Evolutionary conservation across 1,140 invertebrate species (phyloP), one percentile per base, ranked within the genome.

Genomic region (Drosophila kurseongensis): DNA sequence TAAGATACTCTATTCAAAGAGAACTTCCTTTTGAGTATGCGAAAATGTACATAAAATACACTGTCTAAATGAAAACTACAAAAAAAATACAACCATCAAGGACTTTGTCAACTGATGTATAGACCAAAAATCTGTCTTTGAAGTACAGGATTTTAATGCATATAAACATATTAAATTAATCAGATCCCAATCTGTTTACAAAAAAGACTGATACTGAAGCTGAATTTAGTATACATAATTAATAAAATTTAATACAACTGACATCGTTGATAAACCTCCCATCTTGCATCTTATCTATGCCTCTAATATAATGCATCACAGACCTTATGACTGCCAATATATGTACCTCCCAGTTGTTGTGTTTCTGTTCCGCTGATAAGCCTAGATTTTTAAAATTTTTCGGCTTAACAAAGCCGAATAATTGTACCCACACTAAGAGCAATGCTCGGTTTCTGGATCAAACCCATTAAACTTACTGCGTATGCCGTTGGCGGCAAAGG

Each of bases 401-500:
- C 36, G 45, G 38, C 29, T 35, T 27, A 16, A 86, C 66, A 88
- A 80, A 63, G 80, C 48, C 50, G 40, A 67, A 74, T 69, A 50
- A 76, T 75, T 88, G 82, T 86, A n/a, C 40, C 36, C 27, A 38
- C 12, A 32, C 29, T 32, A 8, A 32, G 12, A 18, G 23, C 8
- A 5, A 38, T 27, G 7, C 23, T 16, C 36, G n/a, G 14, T 23
- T 18, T 36, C 9, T 10, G 12, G 10, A 44, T 48, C 45, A 10
- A 14, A 42, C 13, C 7, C n/a, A 2, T 47, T 4, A 10, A 35
- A 92, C 91, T 90, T 61, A 92, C 91, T 92, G 79, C 92, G 77
- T 41, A 92, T 92, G 50, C 92, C 91, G 55, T 92, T 92, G 1
- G 92, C 92, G 2, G 91, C 90, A 63, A 92, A 92, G 4, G 92